A percentile compares a stretch with the other conserved stretches of the same genome.
Evolutionary conservation across 2,888 invertebrate species (phyloP).

Genomic region (Meganola albula): DNA sequence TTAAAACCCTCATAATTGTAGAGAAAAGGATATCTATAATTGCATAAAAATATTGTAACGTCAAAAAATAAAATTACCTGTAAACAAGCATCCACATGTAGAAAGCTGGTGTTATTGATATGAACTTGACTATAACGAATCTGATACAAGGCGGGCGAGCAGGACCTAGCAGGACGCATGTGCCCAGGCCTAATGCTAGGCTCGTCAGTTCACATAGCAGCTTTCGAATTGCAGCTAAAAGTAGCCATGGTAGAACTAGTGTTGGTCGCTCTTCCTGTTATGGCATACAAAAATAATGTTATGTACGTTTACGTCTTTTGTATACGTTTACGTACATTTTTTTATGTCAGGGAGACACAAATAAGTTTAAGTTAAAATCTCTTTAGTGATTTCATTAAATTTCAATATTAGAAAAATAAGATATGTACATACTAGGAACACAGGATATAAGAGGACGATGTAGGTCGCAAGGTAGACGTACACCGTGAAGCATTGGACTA

Average conservation of each 20-base stretch:
- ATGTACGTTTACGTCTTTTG: too few species aligned
- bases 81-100: conserved; percentile 73
- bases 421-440: conserved; percentile 75
- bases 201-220: conserved; percentile 65
- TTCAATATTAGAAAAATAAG: too few species aligned
- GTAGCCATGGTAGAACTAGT: conserved; percentile 72
- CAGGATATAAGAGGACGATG: conserved; percentile 76
- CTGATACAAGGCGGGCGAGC: conserved; percentile 65
- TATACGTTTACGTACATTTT: too few species aligned
- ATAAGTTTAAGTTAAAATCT: too few species aligned
- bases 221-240: conserved; percentile 65
- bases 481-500: conserved; percentile 74
- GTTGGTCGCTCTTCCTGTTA: conserved; percentile 72
- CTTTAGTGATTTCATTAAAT: too few species aligned
- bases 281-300: too few species aligned
- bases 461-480: conserved; percentile 76
- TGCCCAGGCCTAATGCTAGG: conserved; percentile 63
- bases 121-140: conserved; percentile 64
- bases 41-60: too few species aligned
- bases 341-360: too few species aligned
- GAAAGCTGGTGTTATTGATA: conserved; percentile 62
- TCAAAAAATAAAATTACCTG: conserved; percentile 42
- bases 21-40: too few species aligned
- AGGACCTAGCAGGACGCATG: conserved; percentile 65
- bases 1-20: too few species aligned